Evolutionary conservation across 2,888 invertebrate species (phyloP).

Genomic region (Polietes domitor): DNA sequence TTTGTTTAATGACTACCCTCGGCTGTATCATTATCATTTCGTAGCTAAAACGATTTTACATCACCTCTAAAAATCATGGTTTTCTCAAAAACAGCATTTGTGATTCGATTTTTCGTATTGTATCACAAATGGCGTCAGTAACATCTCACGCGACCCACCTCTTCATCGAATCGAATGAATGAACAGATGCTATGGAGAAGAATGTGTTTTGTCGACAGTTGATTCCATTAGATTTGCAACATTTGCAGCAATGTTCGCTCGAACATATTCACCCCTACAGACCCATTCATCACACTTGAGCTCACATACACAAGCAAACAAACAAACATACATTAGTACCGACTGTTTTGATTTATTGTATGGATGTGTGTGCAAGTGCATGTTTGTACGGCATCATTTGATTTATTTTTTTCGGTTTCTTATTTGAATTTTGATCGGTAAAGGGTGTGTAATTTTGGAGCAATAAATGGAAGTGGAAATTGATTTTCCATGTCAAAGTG

Average conservation of each 20-base stretch:
- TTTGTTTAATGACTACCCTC: too few relatives aligned
- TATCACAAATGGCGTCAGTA: too few relatives aligned
- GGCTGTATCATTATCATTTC: too few relatives aligned
- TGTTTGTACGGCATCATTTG: background rate
- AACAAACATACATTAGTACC: constrained; percentile 49
- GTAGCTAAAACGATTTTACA: too few relatives aligned
- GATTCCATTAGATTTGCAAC: constrained; percentile 74
- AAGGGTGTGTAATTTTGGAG: background rate
- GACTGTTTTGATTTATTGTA: constrained; percentile 62
- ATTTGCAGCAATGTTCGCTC: constrained; percentile 73
- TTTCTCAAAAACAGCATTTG: too few relatives aligned
- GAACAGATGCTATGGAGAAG: background rate
- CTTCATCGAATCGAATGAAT: background rate
- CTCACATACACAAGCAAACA: too few relatives aligned
- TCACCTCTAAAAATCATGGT: too few relatives aligned
- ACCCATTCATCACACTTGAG: background rate
- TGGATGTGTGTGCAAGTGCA: constrained; percentile 44
- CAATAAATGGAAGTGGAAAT: too few relatives aligned
- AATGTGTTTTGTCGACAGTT: constrained; percentile 46
- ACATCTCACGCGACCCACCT: too few relatives aligned
- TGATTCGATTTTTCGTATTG: too few relatives aligned
- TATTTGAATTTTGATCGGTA: background rate
- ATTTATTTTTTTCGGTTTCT: background rate
- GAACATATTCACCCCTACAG: constrained; percentile 29
- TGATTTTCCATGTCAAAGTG: too few relatives aligned